Evolutionary conservation across 64 coral and sea anemone species (phyloP).

Genomic region (Stichodactyla mertensii): DNA sequence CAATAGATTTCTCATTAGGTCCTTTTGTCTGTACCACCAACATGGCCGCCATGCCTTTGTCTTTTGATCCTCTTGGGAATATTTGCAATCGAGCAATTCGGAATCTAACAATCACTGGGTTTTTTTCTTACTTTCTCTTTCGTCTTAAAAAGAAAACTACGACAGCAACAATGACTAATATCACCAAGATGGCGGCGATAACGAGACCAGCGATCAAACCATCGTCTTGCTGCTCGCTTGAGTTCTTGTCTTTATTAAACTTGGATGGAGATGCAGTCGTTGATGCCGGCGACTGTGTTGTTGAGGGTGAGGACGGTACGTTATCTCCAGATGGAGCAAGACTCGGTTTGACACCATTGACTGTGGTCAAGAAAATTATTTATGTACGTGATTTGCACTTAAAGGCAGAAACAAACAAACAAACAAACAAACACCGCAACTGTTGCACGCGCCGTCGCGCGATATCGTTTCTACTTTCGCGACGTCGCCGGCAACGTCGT

Average conservation of each 20-base stretch:
- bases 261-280: not conserved
- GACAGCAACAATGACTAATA: not conserved
- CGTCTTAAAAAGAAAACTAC: not conserved
- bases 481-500: too few species aligned
- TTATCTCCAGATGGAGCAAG: not conserved
- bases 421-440: too few species aligned
- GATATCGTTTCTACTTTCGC: too few species aligned
- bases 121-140: not conserved
- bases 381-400: not conserved
- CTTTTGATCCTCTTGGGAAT: too few species aligned
- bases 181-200: not conserved
- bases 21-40: too few species aligned
- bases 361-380: not conserved
- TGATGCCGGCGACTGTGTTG: not conserved
- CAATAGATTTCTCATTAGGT: too few species aligned
- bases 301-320: not conserved
- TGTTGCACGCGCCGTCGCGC: too few species aligned
- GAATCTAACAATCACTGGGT: not conserved
- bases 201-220: not conserved
- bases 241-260: not conserved
- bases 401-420: too few species aligned
- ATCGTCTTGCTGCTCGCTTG: not conserved
- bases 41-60: too few species aligned
- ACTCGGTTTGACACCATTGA: not conserved
- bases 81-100: too few species aligned